Conservation (phyloP, 2,113 vertebrate genomes). For the Struthidea cinerea region DNA sequence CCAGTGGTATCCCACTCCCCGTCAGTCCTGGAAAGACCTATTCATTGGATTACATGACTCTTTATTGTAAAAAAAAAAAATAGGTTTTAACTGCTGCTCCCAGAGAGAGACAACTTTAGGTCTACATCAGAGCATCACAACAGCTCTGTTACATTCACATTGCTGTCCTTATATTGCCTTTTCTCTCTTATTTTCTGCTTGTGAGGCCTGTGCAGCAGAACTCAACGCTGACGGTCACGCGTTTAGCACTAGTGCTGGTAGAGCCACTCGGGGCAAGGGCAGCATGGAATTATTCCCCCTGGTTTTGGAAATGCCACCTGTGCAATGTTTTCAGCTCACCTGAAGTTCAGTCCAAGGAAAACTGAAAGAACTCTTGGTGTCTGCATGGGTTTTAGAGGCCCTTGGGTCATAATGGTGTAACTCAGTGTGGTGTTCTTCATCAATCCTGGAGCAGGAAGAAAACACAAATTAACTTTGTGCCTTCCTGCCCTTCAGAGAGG, state of each 20-base stretch:
- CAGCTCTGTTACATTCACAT: not conserved
- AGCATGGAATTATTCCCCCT: not conserved
- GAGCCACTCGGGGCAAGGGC: not conserved
- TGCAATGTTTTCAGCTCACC: not conserved
- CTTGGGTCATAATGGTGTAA: not conserved
- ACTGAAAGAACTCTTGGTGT: not conserved
- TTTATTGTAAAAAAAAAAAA: not conserved
- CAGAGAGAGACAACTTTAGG: not conserved
- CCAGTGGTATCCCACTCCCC: not conserved
- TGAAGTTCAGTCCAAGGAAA: not conserved
- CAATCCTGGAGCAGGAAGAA: not conserved
- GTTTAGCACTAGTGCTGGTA: not conserved
- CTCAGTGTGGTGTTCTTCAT: not conserved
- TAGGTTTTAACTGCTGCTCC: not conserved
- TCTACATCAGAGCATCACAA: not conserved
- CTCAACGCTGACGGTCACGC: too few species aligned
- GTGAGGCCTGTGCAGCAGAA: not conserved
- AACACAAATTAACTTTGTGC: not conserved
- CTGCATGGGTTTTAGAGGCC: not conserved
- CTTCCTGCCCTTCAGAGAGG: not conserved
- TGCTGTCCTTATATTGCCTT: not conserved
- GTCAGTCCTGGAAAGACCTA: not conserved
- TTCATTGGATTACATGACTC: not conserved
- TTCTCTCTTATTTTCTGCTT: not conserved
- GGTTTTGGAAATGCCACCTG: not conserved